Evolutionary conservation across 2,113 vertebrate species (phyloP).

Genomic region (Oenanthe oenanthe): DNA sequence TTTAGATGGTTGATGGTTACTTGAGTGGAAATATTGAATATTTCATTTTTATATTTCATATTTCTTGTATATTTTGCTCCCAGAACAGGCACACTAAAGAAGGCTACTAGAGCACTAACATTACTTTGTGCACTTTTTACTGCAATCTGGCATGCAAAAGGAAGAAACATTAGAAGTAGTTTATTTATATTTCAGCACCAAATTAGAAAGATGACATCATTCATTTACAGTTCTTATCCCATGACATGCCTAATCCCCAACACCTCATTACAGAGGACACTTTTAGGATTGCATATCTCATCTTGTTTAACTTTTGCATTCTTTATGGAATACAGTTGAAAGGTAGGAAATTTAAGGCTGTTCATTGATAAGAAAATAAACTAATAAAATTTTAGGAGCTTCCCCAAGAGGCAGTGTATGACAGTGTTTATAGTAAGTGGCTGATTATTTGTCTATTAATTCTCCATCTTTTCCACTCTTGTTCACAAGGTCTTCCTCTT

Average conservation of each 20-base stretch:
- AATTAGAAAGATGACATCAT: constrained; percentile 83
- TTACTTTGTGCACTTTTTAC: constrained; percentile 71
- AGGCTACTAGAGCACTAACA: constrained; percentile 38
- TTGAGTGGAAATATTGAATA: constrained; percentile 9
- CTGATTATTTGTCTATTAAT: constrained; percentile 72
- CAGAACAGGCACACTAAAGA: constrained; percentile 49
- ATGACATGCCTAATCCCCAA: constrained; percentile 76
- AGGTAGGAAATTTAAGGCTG: constrained; percentile 75
- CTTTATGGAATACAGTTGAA: constrained; percentile 79
- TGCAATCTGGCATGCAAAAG: constrained; percentile 75
- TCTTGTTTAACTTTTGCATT: constrained; percentile 80
- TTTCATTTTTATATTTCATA: neutral
- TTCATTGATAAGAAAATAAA: constrained; percentile 78
- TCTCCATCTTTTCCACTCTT: constrained; percentile 44
- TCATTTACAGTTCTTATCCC: constrained; percentile 81
- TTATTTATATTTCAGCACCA: constrained; percentile 83
- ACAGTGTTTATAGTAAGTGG: constrained; percentile 63
- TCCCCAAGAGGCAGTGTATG: constrained; percentile 67
- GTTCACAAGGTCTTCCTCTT: neutral
- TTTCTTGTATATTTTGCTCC: neutral
- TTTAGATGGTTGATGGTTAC: constrained; percentile 31
- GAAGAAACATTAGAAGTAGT: constrained; percentile 74
- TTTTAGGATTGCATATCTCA: constrained; percentile 78
- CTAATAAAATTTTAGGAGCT: constrained; percentile 74
- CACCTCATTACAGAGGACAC: constrained; percentile 82